Base-by-base conservation (phyloP, 2,113 vertebrate genomes). In the Nicator chloris region DNA sequence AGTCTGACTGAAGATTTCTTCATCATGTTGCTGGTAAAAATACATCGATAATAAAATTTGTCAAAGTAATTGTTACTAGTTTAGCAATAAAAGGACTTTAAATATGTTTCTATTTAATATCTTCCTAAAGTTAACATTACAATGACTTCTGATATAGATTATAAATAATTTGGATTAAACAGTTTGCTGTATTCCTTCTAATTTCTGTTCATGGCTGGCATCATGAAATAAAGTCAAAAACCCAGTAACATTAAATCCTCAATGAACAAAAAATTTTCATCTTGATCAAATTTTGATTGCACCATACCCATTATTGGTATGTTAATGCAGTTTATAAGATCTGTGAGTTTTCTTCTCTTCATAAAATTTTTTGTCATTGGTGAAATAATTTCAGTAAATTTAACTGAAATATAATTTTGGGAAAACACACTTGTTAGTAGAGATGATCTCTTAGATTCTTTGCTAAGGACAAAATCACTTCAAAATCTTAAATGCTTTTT, bases 1-100 rank as follows among this genome's bases (percentile, higher is more conserved):
- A 98, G 65, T 86, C 91, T 99, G 60, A 97, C 98, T 77, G 99
- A 99, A 97, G 98, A 99, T 89, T 99, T 99, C 95, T 98, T 99
- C 97, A 98, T 98, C 89, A 23, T 97, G 27, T 95, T 99, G 76
- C 98, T 98, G 98, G 98, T 98, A 98, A 98, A 97, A 95, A 80
- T 56, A 76, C 30, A 53, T 75, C 92, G 24, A 71, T 92, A 66
- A 64, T 84, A 77, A 28, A 77, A 60, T 79, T 73, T 96, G 7
- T 81, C 72, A 64, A 68, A 82, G 64, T 82, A 39, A 50, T 47
- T 65, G 30, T n/a, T 89, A 71, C 30, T 78, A 54, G 15, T 63
- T 73, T 75, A 70, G 23, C 30, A 60, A 17, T 17, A 51, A 66
- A 83, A 61, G 30, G 11, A 26, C 39, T 51, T 92, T 27, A 21